phyloP scores from a whole-genome alignment of 2,113 vertebrate species.

The Pterophyllum scalare region DNA sequence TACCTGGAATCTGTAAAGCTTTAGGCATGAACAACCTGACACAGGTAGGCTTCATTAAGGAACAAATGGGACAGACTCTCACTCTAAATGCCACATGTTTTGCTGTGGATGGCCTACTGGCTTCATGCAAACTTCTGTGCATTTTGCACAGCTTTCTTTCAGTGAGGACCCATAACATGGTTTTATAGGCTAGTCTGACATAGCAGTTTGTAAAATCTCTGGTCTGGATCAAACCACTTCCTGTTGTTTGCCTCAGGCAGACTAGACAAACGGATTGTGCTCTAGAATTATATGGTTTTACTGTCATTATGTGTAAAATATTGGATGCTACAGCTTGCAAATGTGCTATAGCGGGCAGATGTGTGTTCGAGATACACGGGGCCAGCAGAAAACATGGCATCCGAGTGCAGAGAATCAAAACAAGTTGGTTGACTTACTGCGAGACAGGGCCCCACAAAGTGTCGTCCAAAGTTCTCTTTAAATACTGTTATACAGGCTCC shows the following conservation, averaged over 20 bases:
- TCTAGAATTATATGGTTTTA: conserved; percentile 32
- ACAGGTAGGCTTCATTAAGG: conserved; percentile 27
- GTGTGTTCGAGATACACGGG: neutral
- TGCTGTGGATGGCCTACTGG: conserved; percentile 62
- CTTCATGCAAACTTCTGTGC: conserved; percentile 52
- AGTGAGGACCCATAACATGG: conserved; percentile 26
- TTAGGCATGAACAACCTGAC: conserved; percentile 11
- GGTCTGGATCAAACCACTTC: conserved; percentile 53
- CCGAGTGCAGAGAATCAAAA: neutral
- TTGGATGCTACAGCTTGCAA: conserved; percentile 14
- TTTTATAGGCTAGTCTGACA: conserved; percentile 40
- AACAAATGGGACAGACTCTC: conserved; percentile 13
- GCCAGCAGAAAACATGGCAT: neutral
- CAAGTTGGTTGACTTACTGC: neutral
- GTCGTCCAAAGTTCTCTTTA: neutral
- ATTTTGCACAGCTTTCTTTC: conserved; percentile 56
- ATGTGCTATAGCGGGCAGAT: conserved; percentile 1
- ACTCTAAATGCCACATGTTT: conserved; percentile 47
- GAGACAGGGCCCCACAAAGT: neutral
- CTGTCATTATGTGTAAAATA: conserved; percentile 34
- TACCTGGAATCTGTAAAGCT: conserved; percentile 32
- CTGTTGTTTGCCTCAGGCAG: conserved; percentile 54
- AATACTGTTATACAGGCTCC: neutral
- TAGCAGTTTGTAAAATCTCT: conserved; percentile 40
- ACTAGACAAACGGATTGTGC: conserved; percentile 18